Conservation (phyloP, 2,888 invertebrate species). For the Monopis laevigella region DNA sequence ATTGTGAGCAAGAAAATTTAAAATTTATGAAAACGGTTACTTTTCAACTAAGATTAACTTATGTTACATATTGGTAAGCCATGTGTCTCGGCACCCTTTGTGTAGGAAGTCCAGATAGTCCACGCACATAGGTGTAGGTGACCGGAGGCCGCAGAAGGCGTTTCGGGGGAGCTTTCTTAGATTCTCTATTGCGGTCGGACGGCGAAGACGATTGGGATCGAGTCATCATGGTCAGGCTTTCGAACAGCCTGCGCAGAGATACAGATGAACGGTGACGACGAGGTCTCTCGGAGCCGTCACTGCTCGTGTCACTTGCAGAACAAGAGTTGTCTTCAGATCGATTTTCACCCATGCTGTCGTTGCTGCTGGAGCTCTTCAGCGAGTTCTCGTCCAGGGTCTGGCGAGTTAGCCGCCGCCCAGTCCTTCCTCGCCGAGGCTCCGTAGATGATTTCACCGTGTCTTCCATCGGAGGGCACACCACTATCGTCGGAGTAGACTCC, state of each 20-base stretch:
- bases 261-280: conserved; percentile 66
- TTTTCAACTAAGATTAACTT: neutral
- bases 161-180: conserved; percentile 74
- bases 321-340: conserved; percentile 50
- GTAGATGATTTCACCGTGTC: too few species aligned
- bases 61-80: conserved; percentile 26
- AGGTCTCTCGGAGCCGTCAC: conserved; percentile 65
- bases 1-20: too few species aligned
- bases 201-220: conserved; percentile 72
- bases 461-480: conserved; percentile 58
- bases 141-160: conserved; percentile 81
- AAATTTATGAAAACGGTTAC: too few species aligned
- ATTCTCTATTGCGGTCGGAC: conserved; percentile 58
- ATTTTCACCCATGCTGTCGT: conserved; percentile 47
- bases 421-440: conserved; percentile 66
- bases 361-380: conserved; percentile 53
- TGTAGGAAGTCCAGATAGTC: conserved; percentile 83
- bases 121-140: conserved; percentile 82
- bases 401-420: conserved; percentile 70
- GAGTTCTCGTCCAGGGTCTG: conserved; percentile 53
- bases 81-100: conserved; percentile 77
- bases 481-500: conserved; percentile 52
- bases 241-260: conserved; percentile 76
- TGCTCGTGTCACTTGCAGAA: conserved; percentile 71
- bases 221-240: conserved; percentile 71